Evolutionary conservation across 2,113 vertebrate genomes (phyloP).

Genomic region (Panthera uncia): DNA sequence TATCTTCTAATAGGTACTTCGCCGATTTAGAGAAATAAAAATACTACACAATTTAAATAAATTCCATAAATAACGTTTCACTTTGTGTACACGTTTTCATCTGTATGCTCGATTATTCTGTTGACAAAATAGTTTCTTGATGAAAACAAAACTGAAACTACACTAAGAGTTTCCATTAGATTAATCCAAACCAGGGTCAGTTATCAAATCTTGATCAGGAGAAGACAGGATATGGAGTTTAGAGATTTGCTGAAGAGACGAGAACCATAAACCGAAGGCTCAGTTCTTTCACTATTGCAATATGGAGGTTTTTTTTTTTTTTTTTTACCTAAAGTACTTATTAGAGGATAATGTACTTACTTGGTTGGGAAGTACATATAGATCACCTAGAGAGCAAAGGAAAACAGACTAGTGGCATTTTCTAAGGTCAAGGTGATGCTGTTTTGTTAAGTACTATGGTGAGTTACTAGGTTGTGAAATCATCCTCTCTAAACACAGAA

Average conservation of each 20-base stretch:
- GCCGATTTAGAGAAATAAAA: conserved; percentile 17
- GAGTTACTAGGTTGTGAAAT: conserved; percentile 19
- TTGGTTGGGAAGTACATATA: background rate
- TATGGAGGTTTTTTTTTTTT: background rate
- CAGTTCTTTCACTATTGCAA: background rate
- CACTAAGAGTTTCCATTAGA: background rate
- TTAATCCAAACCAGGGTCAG: background rate
- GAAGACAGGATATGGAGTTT: background rate
- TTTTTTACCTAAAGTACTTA: background rate
- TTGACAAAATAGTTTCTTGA: conserved; percentile 26
- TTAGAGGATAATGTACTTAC: background rate
- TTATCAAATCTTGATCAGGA: background rate
- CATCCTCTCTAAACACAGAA: background rate
- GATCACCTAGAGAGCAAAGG: background rate
- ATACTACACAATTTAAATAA: conserved; percentile 1
- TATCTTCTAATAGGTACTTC: background rate
- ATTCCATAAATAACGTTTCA: conserved; percentile 19
- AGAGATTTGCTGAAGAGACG: background rate
- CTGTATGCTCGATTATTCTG: background rate
- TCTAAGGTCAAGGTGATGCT: background rate
- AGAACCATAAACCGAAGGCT: background rate
- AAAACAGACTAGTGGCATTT: background rate
- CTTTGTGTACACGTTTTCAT: background rate
- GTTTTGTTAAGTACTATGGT: conserved; percentile 11
- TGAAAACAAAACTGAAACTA: conserved; percentile 7